Evolutionary conservation across 2,113 vertebrate species (phyloP), one percentile per base, ranked within the genome.

Genomic region (Micronycteris hirsuta): DNA sequence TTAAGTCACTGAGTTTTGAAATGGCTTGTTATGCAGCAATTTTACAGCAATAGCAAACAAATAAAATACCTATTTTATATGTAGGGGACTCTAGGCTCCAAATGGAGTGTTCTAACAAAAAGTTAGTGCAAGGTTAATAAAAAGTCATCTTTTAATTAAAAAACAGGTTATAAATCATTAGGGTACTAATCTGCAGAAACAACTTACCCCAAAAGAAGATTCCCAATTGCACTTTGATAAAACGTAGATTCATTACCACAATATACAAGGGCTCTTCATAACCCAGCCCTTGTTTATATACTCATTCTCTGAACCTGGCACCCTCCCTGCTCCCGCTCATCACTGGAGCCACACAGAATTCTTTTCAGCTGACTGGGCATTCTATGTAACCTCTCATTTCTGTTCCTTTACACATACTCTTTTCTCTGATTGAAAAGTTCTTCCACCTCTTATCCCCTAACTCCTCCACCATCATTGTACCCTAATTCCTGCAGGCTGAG

Each of bases 201-300:
- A 91, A 76, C 22, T 56, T 86, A 38, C 5, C 36, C 63, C 58
- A 76, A 71, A 14, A 93, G 49, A 89, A 90, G 33, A 91, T 76
- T 81, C 10, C n/a, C 43, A 95, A n/a, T 26, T 92, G 49, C 28
- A 89, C 89, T 93, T 70, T 73, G 24, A 92, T 84, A 47, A 86
- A 86, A 90, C 6, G 56, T 19, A 81, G 45, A 93, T 7, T 71
- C 19, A 78, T 95, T 78, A 73, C 20, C 33, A 36, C 63, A 91
- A 89, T 68, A 63, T 45, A 80, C 14, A 76, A 94, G 15, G 17
- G 16, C 16, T 36, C 45, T 65, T 96, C 41, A 68, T 82, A 54
- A 77, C 26, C 56, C 47, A 24, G 65, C 9, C 54, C 14, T 41
- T 81, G 26, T 26, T 83, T 68, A 41, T 36, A 10, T 36, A 22